Evolutionary conservation across 2,797 vertebrate species (phyloP).

Genomic region (Argentina silus): DNA sequence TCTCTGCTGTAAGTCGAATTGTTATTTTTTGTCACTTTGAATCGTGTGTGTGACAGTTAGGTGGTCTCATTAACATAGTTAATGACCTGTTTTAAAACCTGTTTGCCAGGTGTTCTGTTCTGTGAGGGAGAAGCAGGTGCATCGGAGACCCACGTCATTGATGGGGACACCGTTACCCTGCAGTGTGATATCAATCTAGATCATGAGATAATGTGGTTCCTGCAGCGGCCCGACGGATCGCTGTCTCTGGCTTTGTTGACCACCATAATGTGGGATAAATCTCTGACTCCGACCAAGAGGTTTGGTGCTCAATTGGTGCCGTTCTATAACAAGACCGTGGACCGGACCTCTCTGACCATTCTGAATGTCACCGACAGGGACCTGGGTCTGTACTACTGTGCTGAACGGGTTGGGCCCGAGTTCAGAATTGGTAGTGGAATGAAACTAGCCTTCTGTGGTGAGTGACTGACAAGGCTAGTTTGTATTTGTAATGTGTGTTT

Average conservation of each 20-base stretch:
- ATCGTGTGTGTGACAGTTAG: too few relatives aligned
- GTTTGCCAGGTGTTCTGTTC: too few relatives aligned
- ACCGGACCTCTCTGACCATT: background rate
- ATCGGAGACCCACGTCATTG: too few relatives aligned
- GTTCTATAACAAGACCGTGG: background rate
- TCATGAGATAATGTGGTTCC: background rate
- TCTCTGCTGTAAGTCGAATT: too few relatives aligned
- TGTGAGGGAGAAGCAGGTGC: too few relatives aligned
- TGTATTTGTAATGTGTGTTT: background rate
- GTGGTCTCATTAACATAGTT: too few relatives aligned
- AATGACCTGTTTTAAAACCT: too few relatives aligned
- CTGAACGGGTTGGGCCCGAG: background rate
- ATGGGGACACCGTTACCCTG: background rate
- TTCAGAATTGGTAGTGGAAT: background rate
- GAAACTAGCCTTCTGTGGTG: background rate
- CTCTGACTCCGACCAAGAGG: background rate
- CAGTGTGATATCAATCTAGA: background rate
- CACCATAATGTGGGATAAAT: background rate
- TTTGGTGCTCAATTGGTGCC: background rate
- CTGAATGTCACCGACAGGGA: background rate
- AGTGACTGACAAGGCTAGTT: background rate
- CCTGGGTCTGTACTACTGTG: conserved; percentile 4
- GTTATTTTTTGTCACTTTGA: too few relatives aligned
- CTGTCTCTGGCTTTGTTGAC: conserved; percentile 1
- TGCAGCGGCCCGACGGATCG: background rate